Evolutionary conservation across 2,113 vertebrate species (phyloP).

Genomic region (Rhinoderma darwinii): DNA sequence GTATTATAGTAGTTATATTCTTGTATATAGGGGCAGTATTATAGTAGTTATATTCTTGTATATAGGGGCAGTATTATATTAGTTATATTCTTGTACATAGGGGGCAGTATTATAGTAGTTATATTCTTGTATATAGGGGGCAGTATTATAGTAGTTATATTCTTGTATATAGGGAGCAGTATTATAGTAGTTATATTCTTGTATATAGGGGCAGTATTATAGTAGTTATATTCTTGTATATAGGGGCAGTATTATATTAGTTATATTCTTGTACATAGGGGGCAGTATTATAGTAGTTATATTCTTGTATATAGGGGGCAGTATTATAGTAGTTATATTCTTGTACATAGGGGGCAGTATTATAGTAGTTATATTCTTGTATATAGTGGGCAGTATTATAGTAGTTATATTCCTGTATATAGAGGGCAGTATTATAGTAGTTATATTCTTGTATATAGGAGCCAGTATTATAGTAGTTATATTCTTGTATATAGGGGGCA

Average conservation of each 20-base stretch:
- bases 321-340: too few species aligned
- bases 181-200: slow-evolving; percentile 15
- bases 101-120: too few species aligned
- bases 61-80: too few species aligned
- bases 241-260: too few species aligned
- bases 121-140: neutral
- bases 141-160: slow-evolving; percentile 16
- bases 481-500: neutral
- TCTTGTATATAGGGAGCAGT: neutral
- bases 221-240: neutral
- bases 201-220: slow-evolving; percentile 2
- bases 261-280: neutral
- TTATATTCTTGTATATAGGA: slow-evolving; percentile 9
- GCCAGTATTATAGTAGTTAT: slow-evolving; percentile 11
- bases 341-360: neutral
- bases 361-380: slow-evolving; percentile 17
- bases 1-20: slow-evolving; percentile 18
- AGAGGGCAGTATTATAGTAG: slow-evolving; percentile 1
- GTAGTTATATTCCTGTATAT: slow-evolving; percentile 3
- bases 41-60: too few species aligned
- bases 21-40: slow-evolving; percentile 2
- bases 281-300: neutral
- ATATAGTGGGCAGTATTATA: neutral
- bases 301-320: too few species aligned
- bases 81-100: too few species aligned